Percentiles rank a stretch among this genome's conserved stretches.
Conservation (phyloP, 2,888 invertebrate genomes). For the Stenichneumon culpator region DNA sequence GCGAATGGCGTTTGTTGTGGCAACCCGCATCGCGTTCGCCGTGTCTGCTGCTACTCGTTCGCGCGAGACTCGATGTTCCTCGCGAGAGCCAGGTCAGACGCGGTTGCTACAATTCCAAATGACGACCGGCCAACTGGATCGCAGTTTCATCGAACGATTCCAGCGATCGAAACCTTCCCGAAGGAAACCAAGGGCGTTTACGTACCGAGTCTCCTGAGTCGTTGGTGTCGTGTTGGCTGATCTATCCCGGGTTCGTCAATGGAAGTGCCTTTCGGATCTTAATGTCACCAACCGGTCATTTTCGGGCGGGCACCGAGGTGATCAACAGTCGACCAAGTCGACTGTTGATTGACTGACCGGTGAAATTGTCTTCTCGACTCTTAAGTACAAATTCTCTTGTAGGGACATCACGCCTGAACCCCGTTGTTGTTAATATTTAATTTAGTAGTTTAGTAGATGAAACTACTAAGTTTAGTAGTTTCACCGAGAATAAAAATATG, state of each 20-base stretch:
- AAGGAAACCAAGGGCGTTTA: not conserved
- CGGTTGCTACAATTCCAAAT: conserved; percentile 13
- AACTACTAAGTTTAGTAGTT: too few species aligned
- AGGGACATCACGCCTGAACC: too few species aligned
- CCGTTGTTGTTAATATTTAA: too few species aligned
- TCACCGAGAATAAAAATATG: too few species aligned
- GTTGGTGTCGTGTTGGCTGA: conserved; percentile 25
- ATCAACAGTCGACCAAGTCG: too few species aligned
- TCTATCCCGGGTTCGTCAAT: not conserved
- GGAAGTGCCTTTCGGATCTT: not conserved
- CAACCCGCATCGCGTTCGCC: conserved; percentile 57
- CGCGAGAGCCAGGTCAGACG: conserved; percentile 6
- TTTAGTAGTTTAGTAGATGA: too few species aligned
- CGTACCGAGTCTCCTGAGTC: not conserved
- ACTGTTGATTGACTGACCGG: too few species aligned
- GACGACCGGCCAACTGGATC: not conserved
- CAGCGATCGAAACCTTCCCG: not conserved
- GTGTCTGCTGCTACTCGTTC: conserved; percentile 44
- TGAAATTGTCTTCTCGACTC: too few species aligned
- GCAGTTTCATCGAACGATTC: not conserved
- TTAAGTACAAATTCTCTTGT: too few species aligned
- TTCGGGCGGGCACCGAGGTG: not conserved
- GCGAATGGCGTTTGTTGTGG: conserved; percentile 57
- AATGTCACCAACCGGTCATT: not conserved
- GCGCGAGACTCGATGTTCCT: conserved; percentile 27